phyloP scores from a whole-genome alignment of 2,888 invertebrate species.

The Drepanosiphum platanoidis region DNA sequence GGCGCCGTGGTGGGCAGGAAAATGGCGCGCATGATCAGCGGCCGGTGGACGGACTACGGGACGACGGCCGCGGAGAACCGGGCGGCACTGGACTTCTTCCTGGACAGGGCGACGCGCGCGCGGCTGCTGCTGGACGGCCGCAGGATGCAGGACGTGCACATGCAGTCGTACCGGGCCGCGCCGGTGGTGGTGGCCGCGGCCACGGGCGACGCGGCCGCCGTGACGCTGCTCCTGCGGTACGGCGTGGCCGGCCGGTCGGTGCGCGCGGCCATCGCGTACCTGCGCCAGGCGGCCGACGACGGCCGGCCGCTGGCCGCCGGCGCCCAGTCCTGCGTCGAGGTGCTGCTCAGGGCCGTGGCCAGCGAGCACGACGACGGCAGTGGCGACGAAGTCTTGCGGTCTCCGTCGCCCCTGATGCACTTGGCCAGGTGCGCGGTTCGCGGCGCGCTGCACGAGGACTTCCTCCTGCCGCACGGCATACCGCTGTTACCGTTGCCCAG shows the following conservation, averaged over 20 bases:
- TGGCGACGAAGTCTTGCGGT: conserved; percentile 65
- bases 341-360: conserved; percentile 75
- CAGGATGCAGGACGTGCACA: conserved; percentile 81
- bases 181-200: conserved; percentile 80
- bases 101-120: conserved; percentile 77
- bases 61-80: conserved; percentile 79
- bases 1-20: conserved; percentile 85
- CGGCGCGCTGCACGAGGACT: conserved; percentile 74
- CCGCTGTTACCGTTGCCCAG: conserved; percentile 74
- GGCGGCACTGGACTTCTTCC: conserved; percentile 79
- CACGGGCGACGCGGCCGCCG: conserved; percentile 78
- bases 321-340: conserved; percentile 71
- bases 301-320: conserved; percentile 52
- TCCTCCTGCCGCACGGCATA: conserved; percentile 80
- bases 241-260: conserved; percentile 67
- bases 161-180: conserved; percentile 82
- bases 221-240: conserved; percentile 75
- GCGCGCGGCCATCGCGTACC: conserved; percentile 68
- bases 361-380: conserved; percentile 70
- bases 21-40: conserved; percentile 80
- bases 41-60: conserved; percentile 87
- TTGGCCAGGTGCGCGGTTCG: conserved; percentile 79
- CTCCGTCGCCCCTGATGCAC: conserved; percentile 79
- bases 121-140: conserved; percentile 65
- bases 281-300: conserved; percentile 71